Evolutionary conservation across 2,113 vertebrate genomes (phyloP), one percentile per base, ranked within the genome.

Genomic region (Riparia riparia): DNA sequence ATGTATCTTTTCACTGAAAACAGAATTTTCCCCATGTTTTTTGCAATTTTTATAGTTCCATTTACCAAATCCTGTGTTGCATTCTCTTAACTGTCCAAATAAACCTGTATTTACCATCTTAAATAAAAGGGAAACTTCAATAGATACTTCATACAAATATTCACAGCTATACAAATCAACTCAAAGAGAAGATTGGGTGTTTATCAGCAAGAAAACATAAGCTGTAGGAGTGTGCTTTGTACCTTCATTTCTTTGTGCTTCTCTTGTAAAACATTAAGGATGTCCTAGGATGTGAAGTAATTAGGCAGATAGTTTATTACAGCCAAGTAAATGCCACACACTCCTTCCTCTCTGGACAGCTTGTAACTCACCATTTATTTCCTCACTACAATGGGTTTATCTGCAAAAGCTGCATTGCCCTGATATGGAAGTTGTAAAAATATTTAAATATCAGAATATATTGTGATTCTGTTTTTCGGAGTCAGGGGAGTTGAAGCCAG

Each of bases 101-200:
- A 87, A 96, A 95, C 19, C 63, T 80, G 44, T 73, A 65, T 93
- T 97, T 89, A 81, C 91, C 22, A 9, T 32, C 66, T 81, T 93
- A 94, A 97, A 90, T 95, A 80, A 96, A 92, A 97, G 65, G 45
- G 26, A 90, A 91, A 81, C 78, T 92, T 96, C 73, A 95, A 95
- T 81, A 81, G 44, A 50, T 18, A 47, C 56, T 90, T 93, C 85
- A 82, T 86, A 80, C 64, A 95, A 94, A 92, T 85, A 84, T 88
- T 95, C 72, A 77, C 90, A 96, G 86, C 88, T 91, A 68, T 69
- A 82, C 58, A 93, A 93, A 95, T 83, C 66, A 86, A 58, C 54
- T 80, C 78, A 92, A 86, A 94, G 90, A 61, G 58, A 74, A 86
- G 54, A 89, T 6, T 65, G 91, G 41, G 61, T 92, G 74, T 94